A percentile compares a stretch with the other conserved stretches of the same genome.
phyloP scores from a whole-genome alignment of 2,888 invertebrate species.

The Molanna angustata region DNA sequence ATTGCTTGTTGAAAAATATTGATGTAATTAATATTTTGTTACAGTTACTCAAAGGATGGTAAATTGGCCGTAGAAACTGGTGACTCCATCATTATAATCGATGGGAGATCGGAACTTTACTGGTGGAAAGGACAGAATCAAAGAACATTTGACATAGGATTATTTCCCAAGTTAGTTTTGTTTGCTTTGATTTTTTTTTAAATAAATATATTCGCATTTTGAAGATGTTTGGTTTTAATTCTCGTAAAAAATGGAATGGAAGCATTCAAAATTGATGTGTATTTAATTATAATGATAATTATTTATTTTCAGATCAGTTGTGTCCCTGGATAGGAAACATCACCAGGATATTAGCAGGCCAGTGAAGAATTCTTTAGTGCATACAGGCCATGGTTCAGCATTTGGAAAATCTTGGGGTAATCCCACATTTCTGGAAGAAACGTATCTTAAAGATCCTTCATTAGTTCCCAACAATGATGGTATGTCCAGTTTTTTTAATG shows the following conservation, averaged over 20 bases:
- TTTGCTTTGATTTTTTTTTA: neutral
- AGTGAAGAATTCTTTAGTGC: conserved; percentile 77
- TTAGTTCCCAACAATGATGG: conserved; percentile 30
- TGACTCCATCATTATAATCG: conserved; percentile 85
- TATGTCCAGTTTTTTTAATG: conserved; percentile 12
- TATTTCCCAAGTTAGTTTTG: conserved; percentile 70
- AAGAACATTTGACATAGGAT: conserved; percentile 81
- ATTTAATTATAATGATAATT: conserved; percentile 6
- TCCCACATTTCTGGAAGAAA: conserved; percentile 74
- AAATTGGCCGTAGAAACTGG: conserved; percentile 77
- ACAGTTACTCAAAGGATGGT: conserved; percentile 66
- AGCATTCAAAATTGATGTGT: too few species aligned
- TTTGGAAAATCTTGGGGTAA: conserved; percentile 83
- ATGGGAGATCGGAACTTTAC: conserved; percentile 83
- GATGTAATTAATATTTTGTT: conserved; percentile 17
- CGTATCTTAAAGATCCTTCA: conserved; percentile 67
- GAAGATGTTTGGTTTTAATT: neutral
- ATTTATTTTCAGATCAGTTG: conserved; percentile 48
- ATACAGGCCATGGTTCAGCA: conserved; percentile 72
- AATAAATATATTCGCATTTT: neutral
- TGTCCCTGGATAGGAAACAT: conserved; percentile 67
- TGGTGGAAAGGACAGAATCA: conserved; percentile 98
- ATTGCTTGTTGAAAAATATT: neutral
- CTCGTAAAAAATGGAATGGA: neutral
- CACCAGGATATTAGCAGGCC: conserved; percentile 76